Conservation (phyloP, 2,113 vertebrate genomes). For the Bagarius yarrelli region DNA sequence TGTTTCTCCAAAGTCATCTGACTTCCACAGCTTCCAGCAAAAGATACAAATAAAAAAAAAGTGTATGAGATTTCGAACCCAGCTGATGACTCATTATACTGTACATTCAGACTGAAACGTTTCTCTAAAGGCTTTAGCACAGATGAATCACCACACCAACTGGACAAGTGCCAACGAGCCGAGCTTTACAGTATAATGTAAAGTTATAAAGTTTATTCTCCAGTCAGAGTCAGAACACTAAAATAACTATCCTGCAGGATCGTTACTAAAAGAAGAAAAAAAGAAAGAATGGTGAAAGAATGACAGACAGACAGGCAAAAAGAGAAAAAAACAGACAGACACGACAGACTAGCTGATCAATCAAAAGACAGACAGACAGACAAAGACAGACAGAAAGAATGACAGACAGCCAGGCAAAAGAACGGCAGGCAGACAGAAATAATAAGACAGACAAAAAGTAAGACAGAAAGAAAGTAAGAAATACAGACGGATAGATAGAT, state of each 20-base stretch:
- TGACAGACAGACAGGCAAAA: too few species aligned
- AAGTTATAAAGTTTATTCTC: constrained; percentile 21
- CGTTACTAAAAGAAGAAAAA: not conserved
- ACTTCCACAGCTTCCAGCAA: constrained; percentile 89
- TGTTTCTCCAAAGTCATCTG: constrained; percentile 94
- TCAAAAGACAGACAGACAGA: too few species aligned
- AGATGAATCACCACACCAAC: constrained; percentile 9
- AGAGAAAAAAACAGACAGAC: not conserved
- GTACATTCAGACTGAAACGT: not conserved
- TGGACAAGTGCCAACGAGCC: constrained; percentile 5
- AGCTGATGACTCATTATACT: not conserved
- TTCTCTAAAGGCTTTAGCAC: constrained; percentile 3
- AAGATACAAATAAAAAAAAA: constrained; percentile 1
- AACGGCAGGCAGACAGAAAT: too few species aligned
- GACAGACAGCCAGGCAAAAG: too few species aligned
- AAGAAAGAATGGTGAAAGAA: not conserved
- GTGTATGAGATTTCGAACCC: not conserved
- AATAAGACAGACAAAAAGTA: too few species aligned
- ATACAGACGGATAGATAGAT: too few species aligned
- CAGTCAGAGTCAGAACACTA: constrained; percentile 2
- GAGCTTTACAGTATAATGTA: constrained; percentile 8
- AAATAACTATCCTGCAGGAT: constrained; percentile 2
- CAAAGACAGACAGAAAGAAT: too few species aligned
- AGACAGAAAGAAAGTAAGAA: too few species aligned
- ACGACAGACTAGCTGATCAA: too few species aligned